These are phyloP conservation scores for Drosophila varians DNA, from an alignment of 1,140 invertebrate genomes.

Conservation along the genomic window DNA sequence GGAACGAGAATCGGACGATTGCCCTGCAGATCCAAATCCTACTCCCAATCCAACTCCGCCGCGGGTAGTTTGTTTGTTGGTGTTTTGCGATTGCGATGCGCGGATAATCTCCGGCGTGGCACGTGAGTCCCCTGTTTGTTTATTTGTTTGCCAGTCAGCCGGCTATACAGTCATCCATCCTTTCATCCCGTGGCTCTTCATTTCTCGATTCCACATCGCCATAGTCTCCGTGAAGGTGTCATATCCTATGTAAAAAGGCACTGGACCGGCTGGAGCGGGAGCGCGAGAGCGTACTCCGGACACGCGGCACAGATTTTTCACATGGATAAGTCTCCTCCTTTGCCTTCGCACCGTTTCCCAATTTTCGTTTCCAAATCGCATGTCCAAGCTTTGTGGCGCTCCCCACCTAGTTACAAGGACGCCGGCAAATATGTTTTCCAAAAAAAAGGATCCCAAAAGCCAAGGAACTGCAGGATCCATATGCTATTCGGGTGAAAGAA, in stretches of 20 bases:
- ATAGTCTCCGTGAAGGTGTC: slow-evolving; percentile 57
- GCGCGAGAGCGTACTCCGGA: slow-evolving; percentile 52
- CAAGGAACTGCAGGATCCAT: no score
- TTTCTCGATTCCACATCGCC: slow-evolving; percentile 6
- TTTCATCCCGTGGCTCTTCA: slow-evolving; percentile 2
- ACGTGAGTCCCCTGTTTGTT: slow-evolving; percentile 69
- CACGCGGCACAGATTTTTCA: slow-evolving; percentile 78
- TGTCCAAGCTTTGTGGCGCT: slow-evolving; percentile 47
- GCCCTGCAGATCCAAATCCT: slow-evolving; percentile 15
- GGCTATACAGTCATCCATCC: slow-evolving; percentile 5
- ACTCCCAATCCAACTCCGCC: neutral
- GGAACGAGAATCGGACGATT: slow-evolving; percentile 9
- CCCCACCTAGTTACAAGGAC: slow-evolving; percentile 55
- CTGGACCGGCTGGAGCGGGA: slow-evolving; percentile 4
- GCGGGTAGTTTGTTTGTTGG: slow-evolving; percentile 67
- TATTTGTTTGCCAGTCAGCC: slow-evolving; percentile 58
- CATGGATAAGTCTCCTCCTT: slow-evolving; percentile 70
- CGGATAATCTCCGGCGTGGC: slow-evolving; percentile 69
- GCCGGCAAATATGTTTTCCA: no score
- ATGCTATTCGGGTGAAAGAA: no score
- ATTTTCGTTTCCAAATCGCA: slow-evolving; percentile 35
- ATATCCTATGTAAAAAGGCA: slow-evolving; percentile 60
- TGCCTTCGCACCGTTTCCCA: slow-evolving; percentile 44
- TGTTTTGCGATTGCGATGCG: slow-evolving; percentile 77
- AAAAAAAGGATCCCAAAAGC: no score